Evolutionary conservation across 2,888 invertebrate genomes (phyloP).

Genomic region (Ectobius pallidus): DNA sequence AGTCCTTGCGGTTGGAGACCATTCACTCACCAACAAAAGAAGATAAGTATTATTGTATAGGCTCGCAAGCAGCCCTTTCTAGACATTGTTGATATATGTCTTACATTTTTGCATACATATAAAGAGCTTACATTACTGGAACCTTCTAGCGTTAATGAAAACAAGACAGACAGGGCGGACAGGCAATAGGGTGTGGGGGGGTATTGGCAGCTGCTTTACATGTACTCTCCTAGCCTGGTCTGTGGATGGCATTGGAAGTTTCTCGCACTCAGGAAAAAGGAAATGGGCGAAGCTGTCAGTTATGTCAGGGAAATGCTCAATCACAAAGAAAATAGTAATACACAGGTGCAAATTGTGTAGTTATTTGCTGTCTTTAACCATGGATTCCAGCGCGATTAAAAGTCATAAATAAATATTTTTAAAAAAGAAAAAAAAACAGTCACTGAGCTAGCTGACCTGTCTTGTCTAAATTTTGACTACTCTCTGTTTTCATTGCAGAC

Average conservation of each 20-base stretch:
- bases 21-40: constrained; percentile 41
- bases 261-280: constrained; percentile 12
- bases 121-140: constrained; percentile 39
- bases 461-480: constrained; percentile 54
- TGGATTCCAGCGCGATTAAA: not conserved
- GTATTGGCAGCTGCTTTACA: constrained; percentile 20
- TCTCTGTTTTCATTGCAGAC: constrained; percentile 76
- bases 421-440: too few relatives aligned
- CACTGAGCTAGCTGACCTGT: constrained; percentile 24
- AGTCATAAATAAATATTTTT: too few relatives aligned
- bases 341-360: constrained; percentile 21
- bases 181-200: constrained; percentile 1
- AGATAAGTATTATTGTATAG: constrained; percentile 33
- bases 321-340: not conserved
- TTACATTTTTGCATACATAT: constrained; percentile 42
- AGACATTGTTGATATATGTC: constrained; percentile 39
- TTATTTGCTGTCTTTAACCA: not conserved
- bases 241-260: constrained; percentile 14
- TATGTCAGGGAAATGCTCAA: constrained; percentile 16
- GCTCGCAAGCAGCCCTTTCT: constrained; percentile 11
- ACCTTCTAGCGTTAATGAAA: constrained; percentile 35
- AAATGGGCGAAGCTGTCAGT: constrained; percentile 27
- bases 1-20: constrained; percentile 38
- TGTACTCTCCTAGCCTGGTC: constrained; percentile 11
- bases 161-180: constrained; percentile 27